Base-by-base conservation (phyloP, 2,888 invertebrate genomes). In the Caradrina clavipalpis region DNA sequence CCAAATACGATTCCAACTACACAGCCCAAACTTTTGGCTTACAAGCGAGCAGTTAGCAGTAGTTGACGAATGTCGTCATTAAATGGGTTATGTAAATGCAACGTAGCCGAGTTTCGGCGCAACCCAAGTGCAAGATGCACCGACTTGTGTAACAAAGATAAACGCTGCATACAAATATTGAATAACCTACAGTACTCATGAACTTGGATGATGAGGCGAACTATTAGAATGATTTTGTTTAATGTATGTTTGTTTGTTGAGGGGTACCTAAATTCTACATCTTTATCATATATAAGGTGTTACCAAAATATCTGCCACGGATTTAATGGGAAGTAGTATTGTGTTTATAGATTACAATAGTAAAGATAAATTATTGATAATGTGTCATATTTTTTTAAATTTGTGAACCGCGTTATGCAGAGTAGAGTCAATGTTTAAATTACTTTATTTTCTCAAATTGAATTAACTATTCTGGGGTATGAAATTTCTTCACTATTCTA, bases 41-140 rank as follows among this genome's bases (percentile, higher is more conserved):
- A 65, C 62, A 80, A 71, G 70, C 66, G 61, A 78, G 58, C 56
- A 78, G 60, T 71, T 68, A 68, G 19, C 54, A 57, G 39, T 57
- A 75, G 58, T 76, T 80, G 84, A 72, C 65, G 69, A 78, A 81
- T 68, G 21, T 60, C 77, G 73, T 71, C 76, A 76, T 84, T 86
- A 88, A 91, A 87, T 89, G 77, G 89, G 86, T 91, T 92, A 92
- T 91, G 92, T 85, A 90, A 92, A 92, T 90, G 83, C 66, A 71
- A 67, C 73, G 60, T 42, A 49, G 69, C 61, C 68, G 71, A 83
- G 80, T 81, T 84, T 76, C n/a, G 51, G 56, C 58, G 26, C 64
- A 61, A 66, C 61, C 60, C 56, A 47, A 67, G 54, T 56, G 70
- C 57, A 69, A 77, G 72, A 78, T 78, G 76, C 73, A 82, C 61